Percentiles rank a stretch among this genome's conserved stretches.
Evolutionary conservation across 2,888 invertebrate genomes (phyloP).

Genomic region (Drosophila crucigera): DNA sequence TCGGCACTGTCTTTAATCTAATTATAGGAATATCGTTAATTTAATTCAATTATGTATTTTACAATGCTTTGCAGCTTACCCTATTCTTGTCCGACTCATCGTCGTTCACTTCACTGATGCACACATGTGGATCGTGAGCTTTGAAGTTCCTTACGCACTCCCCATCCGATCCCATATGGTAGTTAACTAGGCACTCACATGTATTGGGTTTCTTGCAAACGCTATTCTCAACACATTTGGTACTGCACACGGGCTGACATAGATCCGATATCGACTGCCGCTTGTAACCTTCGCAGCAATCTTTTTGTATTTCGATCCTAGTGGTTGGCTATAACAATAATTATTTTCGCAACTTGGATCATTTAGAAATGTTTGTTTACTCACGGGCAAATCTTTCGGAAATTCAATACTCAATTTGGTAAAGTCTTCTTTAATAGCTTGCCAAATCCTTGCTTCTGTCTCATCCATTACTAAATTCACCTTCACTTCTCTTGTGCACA

Average conservation of each 20-base stretch:
- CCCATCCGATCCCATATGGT: background rate
- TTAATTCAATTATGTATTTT: background rate
- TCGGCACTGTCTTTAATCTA: conserved; percentile 7
- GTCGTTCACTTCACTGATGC: background rate
- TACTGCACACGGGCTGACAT: conserved; percentile 56
- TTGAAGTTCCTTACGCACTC: background rate
- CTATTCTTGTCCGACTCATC: background rate
- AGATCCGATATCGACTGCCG: background rate
- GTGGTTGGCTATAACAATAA: no score
- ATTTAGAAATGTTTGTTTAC: background rate
- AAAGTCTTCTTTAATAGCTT: conserved; percentile 21
- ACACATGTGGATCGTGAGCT: conserved; percentile 23
- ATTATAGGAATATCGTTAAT: background rate
- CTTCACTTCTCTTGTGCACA: conserved; percentile 28
- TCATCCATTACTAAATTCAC: background rate
- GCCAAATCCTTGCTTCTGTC: rapidly evolving
- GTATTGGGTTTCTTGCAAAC: conserved; percentile 22
- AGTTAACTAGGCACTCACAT: conserved; percentile 63
- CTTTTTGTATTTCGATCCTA: background rate
- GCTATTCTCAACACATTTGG: conserved; percentile 59
- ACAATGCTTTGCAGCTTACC: background rate
- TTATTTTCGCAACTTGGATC: background rate
- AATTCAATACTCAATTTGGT: conserved; percentile 16
- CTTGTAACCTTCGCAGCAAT: conserved; percentile 43
- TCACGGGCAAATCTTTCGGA: background rate